Evolutionary conservation across 1,140 invertebrate species (phyloP), one percentile per base, ranked within the genome.

Genomic region (Drosophila melanica): DNA sequence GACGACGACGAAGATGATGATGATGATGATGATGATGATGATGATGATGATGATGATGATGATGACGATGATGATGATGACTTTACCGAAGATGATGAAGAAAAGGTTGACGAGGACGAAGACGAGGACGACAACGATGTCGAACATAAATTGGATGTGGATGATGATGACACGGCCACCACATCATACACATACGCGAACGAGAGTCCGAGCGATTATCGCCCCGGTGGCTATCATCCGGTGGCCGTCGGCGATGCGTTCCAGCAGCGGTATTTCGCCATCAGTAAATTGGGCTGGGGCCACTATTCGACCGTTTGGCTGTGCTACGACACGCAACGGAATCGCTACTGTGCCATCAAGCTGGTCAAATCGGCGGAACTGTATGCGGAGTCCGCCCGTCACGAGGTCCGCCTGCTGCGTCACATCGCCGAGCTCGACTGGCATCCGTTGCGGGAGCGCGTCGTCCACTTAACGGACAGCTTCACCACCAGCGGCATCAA

Each of bases 251-350:
- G 98, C 73, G 98, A 99, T 93, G 93, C 98, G 53, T 98, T 98
- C 33, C 58, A 78, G 12, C 53, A 73, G 90, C 95, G 97, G 64
- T 99, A 99, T 93, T 96, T 97, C 94, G 97, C 98, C 76, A 96
- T 98, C 54, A 94, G 97, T 64, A 99, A 99, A 94, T 94, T 99
- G 73, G 98, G 98, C 72, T 99, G 98, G 98, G 98, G 98, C 42
- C 98, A 99, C 92, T 99, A 99, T 93, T 99, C 98, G 53, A 99
- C 98, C 9, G 98, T 99, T 27, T 99, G 98, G 98, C 94, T 99
- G 27, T 98, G 97, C 93, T 98, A 97, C 97, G 98, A 99, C 93
- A 93, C 97, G 60, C 93, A 94, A 76, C 95, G 95, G 71, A 97
- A 97, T 90, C 93, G 97, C 81, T 99, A 99, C 94, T 98, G 99